Base-by-base conservation (phyloP, 2,797 vertebrate species). In the Phataginus tricuspis region DNA sequence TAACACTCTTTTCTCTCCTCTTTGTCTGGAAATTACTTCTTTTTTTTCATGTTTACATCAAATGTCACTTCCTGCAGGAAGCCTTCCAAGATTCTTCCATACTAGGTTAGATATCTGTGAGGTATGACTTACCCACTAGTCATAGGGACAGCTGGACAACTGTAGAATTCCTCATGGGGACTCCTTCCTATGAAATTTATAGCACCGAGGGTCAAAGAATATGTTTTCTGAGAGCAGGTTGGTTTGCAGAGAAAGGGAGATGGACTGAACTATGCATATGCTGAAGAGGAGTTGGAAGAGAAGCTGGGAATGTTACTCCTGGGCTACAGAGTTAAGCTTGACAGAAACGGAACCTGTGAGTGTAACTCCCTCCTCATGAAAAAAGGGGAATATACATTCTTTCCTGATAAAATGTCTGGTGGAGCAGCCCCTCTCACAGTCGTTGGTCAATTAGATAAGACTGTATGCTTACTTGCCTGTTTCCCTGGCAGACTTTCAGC, bases 61-160 rank as follows among this genome's bases (percentile, higher is more conserved):
- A 92, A 63, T 61, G 59, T 64, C 75, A 94, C 51, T 90, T 86
- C 57, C 64, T n/a, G n/a, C 42, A 91, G 68, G 66, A 86, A 94
- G 6, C 10, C 49, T 68, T 78, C 84, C 25, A 78, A 39, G 45
- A 75, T 37, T 39, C 86, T 94, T 75, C 66, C 66, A 68, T 0
- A 14, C 57, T 23, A 42, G 11, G 29, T 63, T 57, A 69, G 49
- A 25, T 59, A 79, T 11, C n/a, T 51, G 12, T 37, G 29, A 69
- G 55, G 37, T 34, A 61, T 80, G 51, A 39, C 39, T 39, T 39
- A 39, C 34, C 45, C 25, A 63, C 27, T 59, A 37, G 4, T 61
- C 39, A 69, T 4, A 69, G 57, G 61, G 85, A 18, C 2, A 74
- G 49, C 53, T 42, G 16, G 31, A 25, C 75, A 57, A 68, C 6